phyloP scores from a whole-genome alignment of 2,888 invertebrate species.

The Anarsia innoxiella region DNA sequence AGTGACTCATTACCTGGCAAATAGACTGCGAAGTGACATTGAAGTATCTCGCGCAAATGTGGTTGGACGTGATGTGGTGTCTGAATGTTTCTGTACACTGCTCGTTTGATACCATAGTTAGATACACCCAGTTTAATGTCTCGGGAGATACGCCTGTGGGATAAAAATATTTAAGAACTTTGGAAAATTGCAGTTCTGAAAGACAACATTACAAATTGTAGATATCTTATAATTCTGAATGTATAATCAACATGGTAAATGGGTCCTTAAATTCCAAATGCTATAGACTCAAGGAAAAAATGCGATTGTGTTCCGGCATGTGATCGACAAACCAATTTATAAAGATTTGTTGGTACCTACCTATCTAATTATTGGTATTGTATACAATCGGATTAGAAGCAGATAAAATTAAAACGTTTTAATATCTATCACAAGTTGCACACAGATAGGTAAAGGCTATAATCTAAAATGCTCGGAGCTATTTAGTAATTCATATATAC shows the following conservation, averaged over 20 bases:
- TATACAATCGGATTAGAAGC: not conserved
- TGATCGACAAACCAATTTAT: no score
- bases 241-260: not conserved
- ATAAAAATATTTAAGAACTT: not conserved
- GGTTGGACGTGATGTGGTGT: constrained; percentile 32
- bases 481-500: no score
- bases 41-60: constrained; percentile 52
- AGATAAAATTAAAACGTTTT: not conserved
- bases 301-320: not conserved
- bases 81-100: constrained; percentile 36
- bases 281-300: not conserved
- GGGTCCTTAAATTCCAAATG: not conserved
- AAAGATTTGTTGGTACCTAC: no score
- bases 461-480: not conserved
- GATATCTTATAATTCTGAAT: not conserved
- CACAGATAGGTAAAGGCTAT: not conserved
- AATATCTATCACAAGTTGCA: not conserved
- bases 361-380: no score
- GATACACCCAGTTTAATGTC: constrained; percentile 52
- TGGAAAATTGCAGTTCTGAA: not conserved
- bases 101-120: constrained; percentile 39
- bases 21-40: constrained; percentile 63
- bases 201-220: not conserved
- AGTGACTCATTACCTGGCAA: constrained; percentile 55
- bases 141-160: constrained; percentile 34